These are phyloP conservation scores for Heliothis virescens DNA, from an alignment of 1,140 invertebrate genomes.

Conservation along the genomic window DNA sequence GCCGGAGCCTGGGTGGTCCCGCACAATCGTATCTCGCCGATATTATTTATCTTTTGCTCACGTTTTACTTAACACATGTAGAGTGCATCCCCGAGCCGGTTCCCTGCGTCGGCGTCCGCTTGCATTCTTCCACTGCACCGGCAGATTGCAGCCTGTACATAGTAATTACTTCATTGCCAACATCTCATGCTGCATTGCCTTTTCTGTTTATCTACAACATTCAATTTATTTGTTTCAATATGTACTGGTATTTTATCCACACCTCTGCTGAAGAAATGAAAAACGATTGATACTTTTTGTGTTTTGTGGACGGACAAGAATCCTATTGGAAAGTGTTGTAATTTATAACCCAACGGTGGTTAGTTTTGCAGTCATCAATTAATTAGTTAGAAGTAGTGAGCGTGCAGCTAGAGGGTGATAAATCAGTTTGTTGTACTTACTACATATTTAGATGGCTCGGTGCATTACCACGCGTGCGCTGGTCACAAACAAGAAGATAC, in stretches of 20 bases:
- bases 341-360: neutral
- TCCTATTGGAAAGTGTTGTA: neutral
- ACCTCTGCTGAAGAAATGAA: too few relatives aligned
- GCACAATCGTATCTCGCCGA: constrained; percentile 2
- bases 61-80: constrained; percentile 31
- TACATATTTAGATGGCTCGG: neutral
- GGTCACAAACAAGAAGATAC: too few relatives aligned
- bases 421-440: neutral
- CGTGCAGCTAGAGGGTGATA: constrained; percentile 1
- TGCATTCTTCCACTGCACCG: constrained; percentile 10
- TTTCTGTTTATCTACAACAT: neutral
- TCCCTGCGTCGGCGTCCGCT: neutral
- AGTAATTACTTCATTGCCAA: constrained; percentile 30
- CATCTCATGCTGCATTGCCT: neutral
- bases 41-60: constrained; percentile 36
- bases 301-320: neutral
- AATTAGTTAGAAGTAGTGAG: neutral
- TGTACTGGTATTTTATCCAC: neutral
- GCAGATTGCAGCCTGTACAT: constrained; percentile 6
- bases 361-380: neutral
- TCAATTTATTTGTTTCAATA: too few relatives aligned
- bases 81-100: constrained; percentile 24
- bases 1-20: constrained; percentile 31
- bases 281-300: too few relatives aligned
- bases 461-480: neutral